phyloP scores from a whole-genome alignment of 2,797 vertebrate species.

The Enoplosus armatus region DNA sequence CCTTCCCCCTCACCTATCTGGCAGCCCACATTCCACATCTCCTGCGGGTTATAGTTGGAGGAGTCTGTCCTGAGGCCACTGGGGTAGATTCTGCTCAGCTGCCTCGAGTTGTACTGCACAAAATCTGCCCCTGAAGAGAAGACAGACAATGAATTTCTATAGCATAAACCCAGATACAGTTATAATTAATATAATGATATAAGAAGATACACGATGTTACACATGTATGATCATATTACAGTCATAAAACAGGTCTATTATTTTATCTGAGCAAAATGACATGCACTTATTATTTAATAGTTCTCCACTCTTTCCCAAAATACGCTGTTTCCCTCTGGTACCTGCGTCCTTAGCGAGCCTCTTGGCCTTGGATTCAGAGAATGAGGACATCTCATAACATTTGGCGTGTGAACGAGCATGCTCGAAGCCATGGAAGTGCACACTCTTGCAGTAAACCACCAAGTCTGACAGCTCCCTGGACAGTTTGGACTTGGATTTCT shows the following conservation, averaged over 20 bases:
- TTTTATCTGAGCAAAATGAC: not conserved
- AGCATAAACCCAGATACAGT: not conserved
- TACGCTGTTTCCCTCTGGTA: conserved; percentile 21
- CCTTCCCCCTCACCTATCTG: conserved; percentile 89
- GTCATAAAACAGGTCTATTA: not conserved
- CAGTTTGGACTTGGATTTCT: conserved; percentile 89
- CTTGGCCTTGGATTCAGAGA: conserved; percentile 93
- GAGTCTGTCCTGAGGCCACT: conserved; percentile 94
- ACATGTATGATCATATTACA: not conserved
- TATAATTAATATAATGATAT: not conserved
- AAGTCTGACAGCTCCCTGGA: conserved; percentile 90
- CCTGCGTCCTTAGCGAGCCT: conserved; percentile 91
- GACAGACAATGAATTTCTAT: not conserved
- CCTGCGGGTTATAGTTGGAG: conserved; percentile 95
- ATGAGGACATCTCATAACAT: conserved; percentile 92
- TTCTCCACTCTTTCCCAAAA: not conserved
- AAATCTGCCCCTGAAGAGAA: conserved; percentile 86
- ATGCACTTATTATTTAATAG: not conserved
- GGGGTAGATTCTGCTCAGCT: conserved; percentile 94
- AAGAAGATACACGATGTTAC: not conserved
- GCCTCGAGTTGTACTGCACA: conserved; percentile 90
- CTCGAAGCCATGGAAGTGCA: conserved; percentile 91
- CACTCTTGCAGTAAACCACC: conserved; percentile 93
- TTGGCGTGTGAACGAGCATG: conserved; percentile 83
- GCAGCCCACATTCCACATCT: conserved; percentile 95